phyloP scores from a whole-genome alignment of 2,888 invertebrate species.

The Apamea anceps region DNA sequence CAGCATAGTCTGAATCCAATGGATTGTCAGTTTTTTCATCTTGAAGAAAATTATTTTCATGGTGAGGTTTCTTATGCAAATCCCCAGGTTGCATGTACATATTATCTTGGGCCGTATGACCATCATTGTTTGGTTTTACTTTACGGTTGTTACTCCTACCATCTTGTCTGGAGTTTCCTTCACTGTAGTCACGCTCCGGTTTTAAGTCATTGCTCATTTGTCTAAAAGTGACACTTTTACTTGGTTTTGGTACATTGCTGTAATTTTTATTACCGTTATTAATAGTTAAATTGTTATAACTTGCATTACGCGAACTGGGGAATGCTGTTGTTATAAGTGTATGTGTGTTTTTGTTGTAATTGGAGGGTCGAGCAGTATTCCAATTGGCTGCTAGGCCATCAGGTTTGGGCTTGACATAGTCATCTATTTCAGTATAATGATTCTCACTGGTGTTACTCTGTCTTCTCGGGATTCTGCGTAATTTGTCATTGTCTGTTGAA shows the following conservation, averaged over 20 bases:
- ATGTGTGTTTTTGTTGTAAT: background rate
- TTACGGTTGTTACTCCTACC: background rate
- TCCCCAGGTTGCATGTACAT: background rate
- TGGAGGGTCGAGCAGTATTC: background rate
- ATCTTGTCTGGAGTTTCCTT: background rate
- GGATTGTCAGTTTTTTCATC: background rate
- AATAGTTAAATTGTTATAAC: background rate
- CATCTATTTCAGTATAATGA: constrained; percentile 49
- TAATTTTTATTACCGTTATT: background rate
- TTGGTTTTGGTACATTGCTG: background rate
- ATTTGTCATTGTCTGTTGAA: background rate
- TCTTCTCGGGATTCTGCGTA: background rate
- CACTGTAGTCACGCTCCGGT: background rate
- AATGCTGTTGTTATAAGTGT: background rate
- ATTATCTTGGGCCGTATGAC: background rate
- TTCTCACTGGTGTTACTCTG: constrained; percentile 38
- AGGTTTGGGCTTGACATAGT: background rate
- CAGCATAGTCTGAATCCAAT: constrained; percentile 14
- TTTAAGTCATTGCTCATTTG: constrained; percentile 9
- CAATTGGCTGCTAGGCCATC: background rate
- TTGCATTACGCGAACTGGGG: background rate
- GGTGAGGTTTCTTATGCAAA: background rate
- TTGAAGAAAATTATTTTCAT: constrained; percentile 14
- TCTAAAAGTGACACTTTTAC: constrained; percentile 27
- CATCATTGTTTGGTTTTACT: constrained; percentile 1